phyloP scores from a whole-genome alignment of 2,888 invertebrate species.

The Pimpla rufipes region DNA sequence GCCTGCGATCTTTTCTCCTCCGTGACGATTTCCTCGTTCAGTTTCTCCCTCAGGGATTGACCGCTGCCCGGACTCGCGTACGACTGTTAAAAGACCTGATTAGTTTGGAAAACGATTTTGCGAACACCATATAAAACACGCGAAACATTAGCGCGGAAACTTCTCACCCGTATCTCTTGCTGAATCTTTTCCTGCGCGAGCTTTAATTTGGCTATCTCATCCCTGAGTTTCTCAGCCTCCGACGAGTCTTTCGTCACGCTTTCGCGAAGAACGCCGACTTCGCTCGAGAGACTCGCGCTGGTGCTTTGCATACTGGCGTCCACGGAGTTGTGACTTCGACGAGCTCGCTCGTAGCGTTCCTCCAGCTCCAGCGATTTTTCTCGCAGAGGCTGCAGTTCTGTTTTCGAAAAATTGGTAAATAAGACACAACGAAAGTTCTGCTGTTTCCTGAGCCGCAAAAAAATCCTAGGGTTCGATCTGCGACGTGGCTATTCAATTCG shows the following conservation, averaged over 20 bases:
- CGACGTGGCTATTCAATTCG: background rate
- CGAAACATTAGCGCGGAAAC: too few species aligned
- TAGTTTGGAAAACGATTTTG: background rate
- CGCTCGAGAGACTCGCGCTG: constrained; percentile 83
- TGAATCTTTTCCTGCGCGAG: constrained; percentile 76
- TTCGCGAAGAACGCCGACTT: constrained; percentile 81
- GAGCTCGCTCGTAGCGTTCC: constrained; percentile 88
- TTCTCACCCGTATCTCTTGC: constrained; percentile 70
- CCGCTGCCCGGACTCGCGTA: constrained; percentile 71
- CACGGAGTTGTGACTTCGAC: constrained; percentile 87
- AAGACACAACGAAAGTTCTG: too few species aligned
- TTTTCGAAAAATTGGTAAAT: too few species aligned
- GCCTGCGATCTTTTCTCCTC: constrained; percentile 88
- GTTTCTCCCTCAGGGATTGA: constrained; percentile 84
- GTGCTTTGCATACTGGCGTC: constrained; percentile 86
- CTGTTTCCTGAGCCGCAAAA: background rate
- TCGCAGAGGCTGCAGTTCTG: constrained; percentile 88
- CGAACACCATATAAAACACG: too few species aligned
- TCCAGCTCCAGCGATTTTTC: constrained; percentile 89
- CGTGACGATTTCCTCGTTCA: constrained; percentile 86
- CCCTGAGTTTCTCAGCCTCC: constrained; percentile 72
- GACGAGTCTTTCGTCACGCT: constrained; percentile 69
- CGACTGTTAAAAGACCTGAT: constrained; percentile 58
- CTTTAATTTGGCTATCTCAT: constrained; percentile 74
- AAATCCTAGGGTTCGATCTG: constrained; percentile 19